Percentiles rank a stretch among this genome's conserved stretches.
Conservation (phyloP, 2,113 vertebrate genomes). For the Dermatemys mawii region DNA sequence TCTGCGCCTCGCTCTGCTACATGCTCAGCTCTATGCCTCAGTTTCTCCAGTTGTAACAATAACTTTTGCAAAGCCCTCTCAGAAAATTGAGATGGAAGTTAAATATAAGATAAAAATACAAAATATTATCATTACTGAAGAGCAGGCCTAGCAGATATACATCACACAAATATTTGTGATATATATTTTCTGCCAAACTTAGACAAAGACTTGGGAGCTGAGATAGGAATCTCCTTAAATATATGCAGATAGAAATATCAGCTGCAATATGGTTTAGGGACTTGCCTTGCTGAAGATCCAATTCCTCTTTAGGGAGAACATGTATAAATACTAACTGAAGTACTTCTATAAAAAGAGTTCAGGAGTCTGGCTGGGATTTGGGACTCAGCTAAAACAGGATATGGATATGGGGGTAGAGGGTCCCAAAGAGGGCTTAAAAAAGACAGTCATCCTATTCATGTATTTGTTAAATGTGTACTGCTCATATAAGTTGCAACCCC, state of each 20-base stretch:
- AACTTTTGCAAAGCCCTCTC: not conserved
- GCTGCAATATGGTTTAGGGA: not conserved
- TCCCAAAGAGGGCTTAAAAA: not conserved
- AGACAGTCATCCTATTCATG: not conserved
- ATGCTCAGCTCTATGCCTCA: not conserved
- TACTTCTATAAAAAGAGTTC: not conserved
- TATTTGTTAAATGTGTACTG: not conserved
- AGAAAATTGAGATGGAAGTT: not conserved
- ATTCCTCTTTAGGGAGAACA: not conserved
- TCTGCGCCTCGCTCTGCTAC: not conserved
- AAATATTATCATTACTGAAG: not conserved
- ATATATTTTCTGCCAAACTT: not conserved
- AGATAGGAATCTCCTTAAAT: not conserved
- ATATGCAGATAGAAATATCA: not conserved
- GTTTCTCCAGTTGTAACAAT: not conserved
- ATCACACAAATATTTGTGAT: not conserved
- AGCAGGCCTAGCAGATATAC: not conserved
- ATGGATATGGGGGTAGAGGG: not conserved
- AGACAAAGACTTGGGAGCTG: not conserved
- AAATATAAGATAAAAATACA: not conserved
- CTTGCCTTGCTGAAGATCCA: not conserved
- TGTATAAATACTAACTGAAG: not conserved
- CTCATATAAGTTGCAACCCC: not conserved
- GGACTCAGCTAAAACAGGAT: not conserved
- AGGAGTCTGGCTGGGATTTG: not conserved